Base-by-base conservation (phyloP, 92 coral and sea anemone species). In the Phenganax marumi region DNA sequence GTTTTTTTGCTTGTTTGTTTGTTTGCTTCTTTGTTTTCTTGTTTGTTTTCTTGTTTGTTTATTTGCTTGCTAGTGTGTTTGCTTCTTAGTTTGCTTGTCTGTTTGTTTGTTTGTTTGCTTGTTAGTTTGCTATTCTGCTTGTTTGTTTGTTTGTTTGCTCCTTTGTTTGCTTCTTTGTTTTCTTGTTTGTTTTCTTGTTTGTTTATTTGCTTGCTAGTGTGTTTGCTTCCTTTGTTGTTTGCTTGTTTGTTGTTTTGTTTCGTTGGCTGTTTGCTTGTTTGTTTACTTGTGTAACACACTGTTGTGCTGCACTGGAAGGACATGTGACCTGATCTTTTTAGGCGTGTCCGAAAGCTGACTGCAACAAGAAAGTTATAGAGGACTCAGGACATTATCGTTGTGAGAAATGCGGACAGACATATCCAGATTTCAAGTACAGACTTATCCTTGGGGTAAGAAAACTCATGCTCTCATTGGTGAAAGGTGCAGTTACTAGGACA, bases 341-440 rank as follows among this genome's bases (percentile, higher is more conserved):
- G 97, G 97, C 97, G 8, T 93, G 97, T 46, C 97, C 97, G 22
- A 83, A 87, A n/a, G 60, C 76, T 6, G 97, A 93, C 2, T 93
- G 97, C 60, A 93, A 93, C 88, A 93, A 93, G 87, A 93, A 93
- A 76, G 93, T 93, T 53, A 92, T 93, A 25, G 93, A 89, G 24
- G 97, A 93, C 55, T 89, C 91, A 14, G 97, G 92, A 52, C 87
- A 83, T 64, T 93, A 90, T 75, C 91, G 93, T 23, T 93, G 97
- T 86, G 97, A 93, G 69, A 93, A 93, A 71, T 93, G 97, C 88
- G 89, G 87, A 82, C 77, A 77, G 68, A 93, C 81, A 12, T 92
- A 77, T 79, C 92, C 92, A 12, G 81, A 92, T 64, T 93, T 89
- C 90, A 90, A 93, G 87, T 82, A 93, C 85, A 91, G 97, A 53